Percentiles rank a stretch among this genome's conserved stretches.
Conservation (phyloP, 2,797 vertebrate genomes). For the Onychomys leucogaster region DNA sequence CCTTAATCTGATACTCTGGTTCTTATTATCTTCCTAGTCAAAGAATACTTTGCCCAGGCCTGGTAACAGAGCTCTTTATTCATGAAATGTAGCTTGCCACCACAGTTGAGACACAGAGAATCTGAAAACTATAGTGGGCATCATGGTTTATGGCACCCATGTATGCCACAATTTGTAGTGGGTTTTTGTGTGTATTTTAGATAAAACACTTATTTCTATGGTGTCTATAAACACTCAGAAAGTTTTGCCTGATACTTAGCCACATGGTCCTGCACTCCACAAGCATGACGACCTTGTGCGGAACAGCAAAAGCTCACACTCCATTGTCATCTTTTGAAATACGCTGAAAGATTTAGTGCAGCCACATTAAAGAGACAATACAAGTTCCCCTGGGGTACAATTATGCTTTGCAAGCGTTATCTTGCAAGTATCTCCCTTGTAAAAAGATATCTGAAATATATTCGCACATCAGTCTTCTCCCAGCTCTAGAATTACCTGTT, state of each 20-base stretch:
- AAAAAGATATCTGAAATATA: constrained; percentile 92
- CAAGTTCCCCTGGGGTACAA: constrained; percentile 83
- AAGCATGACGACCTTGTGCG: constrained; percentile 91
- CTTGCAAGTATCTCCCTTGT: constrained; percentile 93
- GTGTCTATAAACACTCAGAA: constrained; percentile 97
- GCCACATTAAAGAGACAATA: constrained; percentile 83
- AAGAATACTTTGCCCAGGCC: constrained; percentile 94
- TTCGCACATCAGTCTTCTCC: constrained; percentile 94
- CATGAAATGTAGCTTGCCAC: constrained; percentile 93
- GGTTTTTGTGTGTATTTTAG: constrained; percentile 95
- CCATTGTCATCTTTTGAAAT: constrained; percentile 90
- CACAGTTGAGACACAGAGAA: constrained; percentile 93
- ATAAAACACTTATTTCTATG: constrained; percentile 95
- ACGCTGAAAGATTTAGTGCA: constrained; percentile 91
- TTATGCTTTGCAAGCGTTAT: constrained; percentile 90
- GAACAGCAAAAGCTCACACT: constrained; percentile 92
- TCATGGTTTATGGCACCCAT: constrained; percentile 95
- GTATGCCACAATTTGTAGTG: constrained; percentile 95
- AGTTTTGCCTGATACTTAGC: constrained; percentile 94
- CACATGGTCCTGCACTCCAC: constrained; percentile 94
- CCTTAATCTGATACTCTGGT: constrained; percentile 45
- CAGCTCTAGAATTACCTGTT: constrained; percentile 92
- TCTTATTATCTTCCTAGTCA: constrained; percentile 92
- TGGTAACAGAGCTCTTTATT: constrained; percentile 88
- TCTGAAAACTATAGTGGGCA: constrained; percentile 94